Evolutionary conservation across 2,888 invertebrate genomes (phyloP).

Genomic region (Vandiemenella viatica): DNA sequence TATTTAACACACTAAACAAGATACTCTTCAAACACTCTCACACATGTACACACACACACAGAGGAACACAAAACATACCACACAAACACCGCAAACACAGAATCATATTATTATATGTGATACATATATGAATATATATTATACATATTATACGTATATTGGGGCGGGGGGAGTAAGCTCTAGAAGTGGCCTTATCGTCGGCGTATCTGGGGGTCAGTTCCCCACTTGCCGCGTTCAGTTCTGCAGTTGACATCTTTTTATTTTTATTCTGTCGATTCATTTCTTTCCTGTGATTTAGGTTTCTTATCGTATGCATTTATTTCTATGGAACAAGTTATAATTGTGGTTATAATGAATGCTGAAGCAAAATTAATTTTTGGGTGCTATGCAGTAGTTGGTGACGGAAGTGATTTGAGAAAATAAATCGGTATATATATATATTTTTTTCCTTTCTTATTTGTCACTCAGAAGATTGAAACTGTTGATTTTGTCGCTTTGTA

Average conservation of each 20-base stretch:
- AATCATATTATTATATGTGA: too few species aligned
- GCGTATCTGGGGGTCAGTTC: not conserved
- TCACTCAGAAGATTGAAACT: too few species aligned
- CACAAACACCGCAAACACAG: too few species aligned
- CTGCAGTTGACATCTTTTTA: not conserved
- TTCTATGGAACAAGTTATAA: constrained; percentile 9
- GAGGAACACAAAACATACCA: constrained; percentile 1
- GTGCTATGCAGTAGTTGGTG: constrained; percentile 5
- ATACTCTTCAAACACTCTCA: not conserved
- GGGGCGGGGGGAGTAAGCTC: not conserved
- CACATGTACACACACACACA: constrained; percentile 2
- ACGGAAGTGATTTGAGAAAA: too few species aligned
- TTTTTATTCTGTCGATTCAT: not conserved
- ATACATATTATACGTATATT: not conserved
- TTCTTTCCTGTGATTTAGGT: not conserved
- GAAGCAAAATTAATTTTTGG: constrained; percentile 4
- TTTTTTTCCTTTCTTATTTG: too few species aligned
- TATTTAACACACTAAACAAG: too few species aligned
- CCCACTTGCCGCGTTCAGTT: not conserved
- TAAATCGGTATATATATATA: too few species aligned
- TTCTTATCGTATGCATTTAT: constrained; percentile 13
- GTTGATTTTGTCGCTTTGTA: too few species aligned
- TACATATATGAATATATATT: constrained; percentile 1
- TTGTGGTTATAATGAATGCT: constrained; percentile 3
- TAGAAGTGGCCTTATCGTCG: constrained; percentile 11